Evolutionary conservation across 2,113 vertebrate genomes (phyloP), one percentile per base, ranked within the genome.

Genomic region (Riparia riparia): DNA sequence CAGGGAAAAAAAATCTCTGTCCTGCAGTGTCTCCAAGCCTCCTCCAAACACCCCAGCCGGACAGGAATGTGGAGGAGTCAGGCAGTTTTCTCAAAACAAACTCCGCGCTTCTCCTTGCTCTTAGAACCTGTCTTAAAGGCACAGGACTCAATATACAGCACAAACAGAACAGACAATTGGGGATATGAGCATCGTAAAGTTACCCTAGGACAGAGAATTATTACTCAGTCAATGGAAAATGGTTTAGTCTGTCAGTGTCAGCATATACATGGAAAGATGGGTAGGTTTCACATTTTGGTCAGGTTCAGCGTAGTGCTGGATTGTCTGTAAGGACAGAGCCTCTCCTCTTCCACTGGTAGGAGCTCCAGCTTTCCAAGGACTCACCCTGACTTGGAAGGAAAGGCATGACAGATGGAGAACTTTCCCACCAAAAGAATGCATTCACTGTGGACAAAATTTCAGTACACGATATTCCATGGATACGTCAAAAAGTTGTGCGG

Each of bases 401-500:
- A 34, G 39, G 17, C 42, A 58, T 0, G 1, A 34, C 1, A 10
- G 17, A 44, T 12, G 16, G 29, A 68, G 5, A 68, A 39, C 14
- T 6, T 47, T 71, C 58, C 29, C 26, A 60, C 12, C 17, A 26
- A 34, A 80, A 76, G 7, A 60, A 61, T 9, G 28, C 21, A 32
- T 76, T 76, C 12, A 12, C 15, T 22, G 12, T 28, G 26, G 17
- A 73, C 57, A n/a, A 85, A 65, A 81, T 5, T 25, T 25, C 34
- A 65, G 14, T 14, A 14, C 3, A 16, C 6, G 61, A 2, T 32
- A 21, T 53, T 72, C 31, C 50, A 28, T 41, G 31, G n/a, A 54
- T 20, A 34, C 0, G 0, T n/a, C 0, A 41, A 60, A 87, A 86
- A 34, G 5, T 1, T 10, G 4, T 42, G 61, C 4, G 5, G 11